Evolutionary conservation across 2,797 vertebrate genomes (phyloP), one percentile per base, ranked within the genome.

Genomic region (Siniperca obscura): DNA sequence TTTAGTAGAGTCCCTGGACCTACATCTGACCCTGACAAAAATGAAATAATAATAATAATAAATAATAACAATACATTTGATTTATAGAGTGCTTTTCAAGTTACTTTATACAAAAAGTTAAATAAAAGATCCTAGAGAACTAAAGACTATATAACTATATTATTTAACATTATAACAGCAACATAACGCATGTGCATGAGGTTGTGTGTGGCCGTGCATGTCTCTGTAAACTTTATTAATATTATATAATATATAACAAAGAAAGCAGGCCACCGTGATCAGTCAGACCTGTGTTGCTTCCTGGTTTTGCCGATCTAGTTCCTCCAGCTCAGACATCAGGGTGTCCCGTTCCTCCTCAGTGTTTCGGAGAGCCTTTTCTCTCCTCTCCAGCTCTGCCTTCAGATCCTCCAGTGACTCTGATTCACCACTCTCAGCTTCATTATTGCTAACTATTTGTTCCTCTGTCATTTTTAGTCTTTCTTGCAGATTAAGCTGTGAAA

Each of bases 261-360:
- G 2, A 66, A 8, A 25, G 7, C 0, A 7, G 16, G 30, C 19
- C 3, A 27, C 22, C 0, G 8, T 10, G 1, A 16, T 65, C 3
- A n/a, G 13, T 48, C 87, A 53, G 76, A 99, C 98, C 98, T 98
- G 96, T 42, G 97, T 98, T 81, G 97, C 97, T 85, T 98, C 98
- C 87, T 98, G 98, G 93, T 99, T 99, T 89, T 99, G 98, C 61
- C 76, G 95, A 87, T 99, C 98, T 25, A 99, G 87, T 89, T 99
- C 98, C 91, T 98, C 98, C 84, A 99, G 79, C 82, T 99, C 98
- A 0, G 91, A 91, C 80, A 94, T 83, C 70, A 99, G 91, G 0
- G 93, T 95, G 86, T 98, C 96, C 73, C 97, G 96, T 84, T 98
- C 97, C 82, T 92, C 89, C 81, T 95, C 80, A 4, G 92, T 95